Evolutionary conservation across 1,140 invertebrate genomes (phyloP), one percentile per base, ranked within the genome.

Genomic region (Belonocnema kinseyi): DNA sequence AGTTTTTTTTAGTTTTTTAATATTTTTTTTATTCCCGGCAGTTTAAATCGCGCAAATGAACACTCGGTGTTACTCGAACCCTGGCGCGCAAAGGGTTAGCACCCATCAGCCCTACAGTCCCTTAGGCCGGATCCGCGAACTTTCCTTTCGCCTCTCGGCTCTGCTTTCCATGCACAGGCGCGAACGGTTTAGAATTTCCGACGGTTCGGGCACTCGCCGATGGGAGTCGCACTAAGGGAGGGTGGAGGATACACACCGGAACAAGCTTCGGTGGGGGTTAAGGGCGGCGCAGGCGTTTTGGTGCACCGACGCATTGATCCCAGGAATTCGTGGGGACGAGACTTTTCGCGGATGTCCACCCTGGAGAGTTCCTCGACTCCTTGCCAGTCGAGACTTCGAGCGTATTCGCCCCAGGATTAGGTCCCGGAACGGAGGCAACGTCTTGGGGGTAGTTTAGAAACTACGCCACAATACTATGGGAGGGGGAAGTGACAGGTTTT

Each of bases 271-370:
- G 74, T 46, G 66, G 73, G 26, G 58, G 74, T 58, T 50, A 50
- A 82, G 85, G 86, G 84, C 82, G 78, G 89, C 89, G 89, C 89
- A 89, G 87, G 89, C 88, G 88, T 90, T 90, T 89, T 88, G 86
- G 83, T 85, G 88, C 88, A 89, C 85, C 88, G 80, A 89, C 88
- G 88, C 88, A 90, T 90, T 89, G 88, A 90, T 90, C 88, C 87
- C 86, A 84, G 87, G 88, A 89, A 90, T 88, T 89, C 87, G 83
- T 85, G 75, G 80, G 82, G 82, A 85, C 80, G 80, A 72, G 79
- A 33, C 50, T 53, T 40, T 66, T 21, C 61, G 61, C 61, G 61
- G 26, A 66, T 66, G 61, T 66, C 61, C 61, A 66, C 61, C 61
- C 61, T 66, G 61, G 61, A 66, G 61, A 40, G 21, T 66, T 66